Base-by-base conservation (phyloP, 2,113 vertebrate genomes). In the Corythornis vintsioides region DNA sequence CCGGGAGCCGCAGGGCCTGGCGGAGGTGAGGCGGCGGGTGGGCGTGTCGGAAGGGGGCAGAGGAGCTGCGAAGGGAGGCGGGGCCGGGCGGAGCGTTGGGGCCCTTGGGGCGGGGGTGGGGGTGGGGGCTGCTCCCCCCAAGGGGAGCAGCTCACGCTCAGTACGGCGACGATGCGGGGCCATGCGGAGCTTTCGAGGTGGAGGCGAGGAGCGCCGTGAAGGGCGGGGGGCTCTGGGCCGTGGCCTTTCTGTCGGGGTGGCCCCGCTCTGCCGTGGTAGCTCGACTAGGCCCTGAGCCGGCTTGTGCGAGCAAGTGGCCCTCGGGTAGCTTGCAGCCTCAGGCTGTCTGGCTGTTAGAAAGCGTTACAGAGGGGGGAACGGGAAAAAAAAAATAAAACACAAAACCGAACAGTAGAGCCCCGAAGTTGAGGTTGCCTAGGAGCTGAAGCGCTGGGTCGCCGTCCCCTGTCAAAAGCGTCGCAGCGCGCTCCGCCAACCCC, bases 1-100 rank as follows among this genome's bases (percentile, higher is more conserved):
- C 86, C 98, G 98, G 15, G 99, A 99, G 65, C 97, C 98, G 40
- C 99, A 98, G 90, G 97, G 98, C 29, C 96, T 98, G 45, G 97
- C 97, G 9, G 98, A 99, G 98, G 99, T 99, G 94, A 97, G 48
- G 15, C 15, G 20, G 24, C 7, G 53, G 17, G 61, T 11, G 12
- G 61, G 35, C 15, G 29, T 18, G n/a, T 26, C 31, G 38, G 35
- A 29, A 13, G 28, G 16, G 19, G 59, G 18, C 6, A n/a, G 70
- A 21, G 64, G 47, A 9, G 55, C 21, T 29, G 18, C 9, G 31
- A 13, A 13, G 10, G 47, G 45, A 66, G 81, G 81, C 25, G 75
- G 74, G 28, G 65, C 57, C 24, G 10, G 31, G 18, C 7, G 38
- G 21, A 11, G 45, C 5, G 20, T 11, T 17, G 2, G 26, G 56